Base-by-base conservation (phyloP, 2,888 invertebrate genomes). In the Barypeithes pellucidus region DNA sequence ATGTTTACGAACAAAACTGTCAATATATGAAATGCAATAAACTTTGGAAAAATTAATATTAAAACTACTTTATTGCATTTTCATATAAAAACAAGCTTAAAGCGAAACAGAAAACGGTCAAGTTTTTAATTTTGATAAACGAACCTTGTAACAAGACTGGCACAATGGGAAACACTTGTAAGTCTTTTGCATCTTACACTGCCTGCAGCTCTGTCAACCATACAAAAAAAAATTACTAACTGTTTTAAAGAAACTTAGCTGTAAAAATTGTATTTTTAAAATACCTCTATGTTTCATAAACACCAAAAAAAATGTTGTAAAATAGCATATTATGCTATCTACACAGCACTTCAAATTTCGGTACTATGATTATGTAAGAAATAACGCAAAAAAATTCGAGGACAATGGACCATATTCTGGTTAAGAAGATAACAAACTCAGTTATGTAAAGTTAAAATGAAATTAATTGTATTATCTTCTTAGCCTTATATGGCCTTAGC, bases 91-190 rank as follows among this genome's bases (percentile, higher is more conserved):
- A 52, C 50, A 29, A 47, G 41, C 50, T 65, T 33, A 52, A 57
- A 36, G 36, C 14, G 2, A 16, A 39, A 54, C 41, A 33, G 4
- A 39, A 61, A 41, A 41, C 20, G n/a, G 24, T 22, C 7, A 29
- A 47, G 8, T 47, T 33, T 20, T 18, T 1, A 54, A 2, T 54
- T 29, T 16, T 60, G 43, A 8, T 41, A 65, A 62, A 80, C 81
- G 77, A 79, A 82, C 82, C 81, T 82, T 81, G 76, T 80, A 79
- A 77, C 83, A 83, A 75, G 77, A 78, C 71, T 77, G 77, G 79
- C 83, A 83, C 67, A 82, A 79, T 59, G 79, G 78, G 77, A 84
- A 82, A 80, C 81, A 80, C 77, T 78, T 80, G 79, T 79, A 81
- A 18, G 79, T 80, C 81, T 82, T 81, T 71, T 76, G 78, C 76